Percentiles rank a stretch among this genome's conserved stretches.
Conservation (phyloP, 2,797 vertebrate species). For the Lophius americanus region DNA sequence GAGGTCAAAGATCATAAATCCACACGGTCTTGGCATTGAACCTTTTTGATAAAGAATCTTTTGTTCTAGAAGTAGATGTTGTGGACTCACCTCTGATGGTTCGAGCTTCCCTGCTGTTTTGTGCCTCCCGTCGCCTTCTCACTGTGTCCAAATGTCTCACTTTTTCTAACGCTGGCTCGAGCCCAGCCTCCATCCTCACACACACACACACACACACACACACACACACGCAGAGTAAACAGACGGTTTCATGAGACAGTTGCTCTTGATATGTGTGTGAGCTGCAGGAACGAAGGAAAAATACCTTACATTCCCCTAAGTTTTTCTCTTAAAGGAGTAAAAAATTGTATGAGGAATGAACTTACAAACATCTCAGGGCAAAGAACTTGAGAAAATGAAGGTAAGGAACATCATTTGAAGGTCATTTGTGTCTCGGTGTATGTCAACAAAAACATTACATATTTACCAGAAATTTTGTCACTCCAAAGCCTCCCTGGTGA, state of each 20-base stretch:
- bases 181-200: conserved; percentile 62
- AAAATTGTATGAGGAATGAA: not conserved
- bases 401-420: not conserved
- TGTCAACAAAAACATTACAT: not conserved
- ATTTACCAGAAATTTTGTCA: not conserved
- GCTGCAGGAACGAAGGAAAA: conserved; percentile 16
- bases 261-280: conserved; percentile 34
- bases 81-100: conserved; percentile 66
- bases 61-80: conserved; percentile 17
- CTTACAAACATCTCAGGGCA: not conserved
- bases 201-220: conserved; percentile 45
- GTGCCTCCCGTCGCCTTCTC: conserved; percentile 52
- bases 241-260: conserved; percentile 43
- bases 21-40: not conserved
- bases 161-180: conserved; percentile 68
- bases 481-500: not conserved
- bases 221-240: conserved; percentile 62
- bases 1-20: conserved; percentile 4
- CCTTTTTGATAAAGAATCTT: not conserved
- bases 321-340: conserved; percentile 1
- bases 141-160: conserved; percentile 58
- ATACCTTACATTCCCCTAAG: conserved; percentile 32
- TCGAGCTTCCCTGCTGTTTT: conserved; percentile 45
- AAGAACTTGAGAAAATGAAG: not conserved
- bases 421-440: not conserved